Percentiles rank a stretch among this genome's conserved stretches.
Conservation (phyloP, 1,140 invertebrate species). For the Aradophagus sp. region DNA sequence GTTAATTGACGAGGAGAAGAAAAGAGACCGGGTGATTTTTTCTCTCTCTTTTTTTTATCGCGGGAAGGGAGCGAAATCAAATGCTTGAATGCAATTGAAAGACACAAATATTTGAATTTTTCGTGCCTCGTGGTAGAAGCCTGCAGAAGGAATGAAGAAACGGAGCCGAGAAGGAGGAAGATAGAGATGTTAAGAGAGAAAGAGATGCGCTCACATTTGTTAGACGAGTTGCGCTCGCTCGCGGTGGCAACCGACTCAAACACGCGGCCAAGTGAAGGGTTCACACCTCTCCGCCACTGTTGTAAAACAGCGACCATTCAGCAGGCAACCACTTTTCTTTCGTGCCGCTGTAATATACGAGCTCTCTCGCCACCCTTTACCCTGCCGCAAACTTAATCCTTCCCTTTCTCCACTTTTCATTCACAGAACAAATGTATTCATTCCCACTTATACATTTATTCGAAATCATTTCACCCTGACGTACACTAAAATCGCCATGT, state of each 20-base stretch:
- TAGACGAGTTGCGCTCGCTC: slow-evolving; percentile 51
- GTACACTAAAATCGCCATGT: slow-evolving; percentile 30
- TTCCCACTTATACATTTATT: slow-evolving; percentile 33
- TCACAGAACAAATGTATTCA: slow-evolving; percentile 52
- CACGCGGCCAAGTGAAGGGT: slow-evolving; percentile 59
- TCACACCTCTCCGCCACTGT: slow-evolving; percentile 60
- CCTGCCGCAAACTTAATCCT: slow-evolving; percentile 51
- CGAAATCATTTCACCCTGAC: slow-evolving; percentile 31
- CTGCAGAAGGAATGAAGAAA: too few species aligned
- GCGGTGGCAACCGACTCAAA: slow-evolving; percentile 48
- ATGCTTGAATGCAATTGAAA: too few species aligned
- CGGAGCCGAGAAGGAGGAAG: too few species aligned
- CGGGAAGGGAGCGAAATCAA: too few species aligned
- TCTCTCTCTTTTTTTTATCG: too few species aligned
- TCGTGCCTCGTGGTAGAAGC: too few species aligned
- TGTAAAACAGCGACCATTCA: slow-evolving; percentile 69
- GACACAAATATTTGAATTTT: too few species aligned
- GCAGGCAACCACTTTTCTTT: slow-evolving; percentile 62
- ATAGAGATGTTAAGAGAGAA: too few species aligned
- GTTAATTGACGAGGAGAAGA: too few species aligned
- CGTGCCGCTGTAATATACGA: slow-evolving; percentile 54
- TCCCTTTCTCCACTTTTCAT: slow-evolving; percentile 20
- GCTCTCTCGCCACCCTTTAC: slow-evolving; percentile 38
- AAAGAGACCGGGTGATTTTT: too few species aligned
- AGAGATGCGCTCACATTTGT: slow-evolving; percentile 8